A percentile compares a stretch with the other conserved stretches of the same genome.
Evolutionary conservation across 2,113 vertebrate genomes (phyloP).

Genomic region (Morone chrysops): DNA sequence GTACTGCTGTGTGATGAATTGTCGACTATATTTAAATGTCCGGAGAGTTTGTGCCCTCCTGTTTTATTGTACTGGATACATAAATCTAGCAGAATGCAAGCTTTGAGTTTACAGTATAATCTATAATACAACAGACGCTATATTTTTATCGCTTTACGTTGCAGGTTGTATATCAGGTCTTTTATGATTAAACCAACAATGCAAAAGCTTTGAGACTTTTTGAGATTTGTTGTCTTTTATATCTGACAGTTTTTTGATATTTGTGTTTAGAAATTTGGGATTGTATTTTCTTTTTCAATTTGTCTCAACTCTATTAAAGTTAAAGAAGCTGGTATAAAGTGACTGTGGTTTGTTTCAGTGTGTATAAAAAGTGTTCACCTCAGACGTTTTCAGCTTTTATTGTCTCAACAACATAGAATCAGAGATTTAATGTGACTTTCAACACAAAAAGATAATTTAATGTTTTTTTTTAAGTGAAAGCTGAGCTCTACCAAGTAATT

Average conservation of each 20-base stretch:
- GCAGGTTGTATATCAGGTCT: slow-evolving; percentile 76
- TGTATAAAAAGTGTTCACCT: background rate
- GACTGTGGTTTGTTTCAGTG: slow-evolving; percentile 40
- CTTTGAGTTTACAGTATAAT: slow-evolving; percentile 59
- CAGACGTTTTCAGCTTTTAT: background rate
- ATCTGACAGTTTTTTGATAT: slow-evolving; percentile 70
- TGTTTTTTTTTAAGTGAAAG: too few relatives aligned
- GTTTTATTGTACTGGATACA: slow-evolving; percentile 52
- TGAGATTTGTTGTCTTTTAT: slow-evolving; percentile 68
- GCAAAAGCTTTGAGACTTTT: slow-evolving; percentile 58
- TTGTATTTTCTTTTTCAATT: slow-evolving; percentile 59
- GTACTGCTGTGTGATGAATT: slow-evolving; percentile 70
- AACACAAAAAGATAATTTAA: too few relatives aligned
- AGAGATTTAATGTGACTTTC: background rate
- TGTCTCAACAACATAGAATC: too few relatives aligned
- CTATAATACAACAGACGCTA: slow-evolving; percentile 56
- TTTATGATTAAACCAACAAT: slow-evolving; percentile 70
- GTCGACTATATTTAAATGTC: slow-evolving; percentile 60
- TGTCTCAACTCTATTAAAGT: slow-evolving; percentile 69
- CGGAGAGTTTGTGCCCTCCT: slow-evolving; percentile 50
- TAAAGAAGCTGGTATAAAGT: slow-evolving; percentile 45
- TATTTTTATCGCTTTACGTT: slow-evolving; percentile 77
- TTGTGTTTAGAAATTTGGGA: slow-evolving; percentile 54
- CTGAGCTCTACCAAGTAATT: too few relatives aligned
- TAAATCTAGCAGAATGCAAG: slow-evolving; percentile 44